Evolutionary conservation across 1,140 invertebrate species (phyloP).

Genomic region (Drosophila tani): DNA sequence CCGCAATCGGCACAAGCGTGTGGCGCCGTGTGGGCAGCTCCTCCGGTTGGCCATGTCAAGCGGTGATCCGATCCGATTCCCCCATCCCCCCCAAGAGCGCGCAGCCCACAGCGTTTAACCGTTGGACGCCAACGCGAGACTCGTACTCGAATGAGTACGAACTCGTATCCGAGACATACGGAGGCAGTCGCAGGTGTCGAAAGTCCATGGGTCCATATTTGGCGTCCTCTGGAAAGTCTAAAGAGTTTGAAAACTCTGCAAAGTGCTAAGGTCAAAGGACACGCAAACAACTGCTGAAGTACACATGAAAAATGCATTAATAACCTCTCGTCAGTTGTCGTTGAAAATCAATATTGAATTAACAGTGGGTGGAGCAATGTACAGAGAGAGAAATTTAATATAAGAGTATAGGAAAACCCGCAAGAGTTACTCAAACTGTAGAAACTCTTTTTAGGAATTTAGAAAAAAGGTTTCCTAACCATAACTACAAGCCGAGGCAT

Average conservation of each 20-base stretch:
- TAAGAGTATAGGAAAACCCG: background rate
- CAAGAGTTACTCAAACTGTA: too few species aligned
- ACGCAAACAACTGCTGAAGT: constrained; percentile 23
- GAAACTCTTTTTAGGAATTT: too few species aligned
- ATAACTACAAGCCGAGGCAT: background rate
- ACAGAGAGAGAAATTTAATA: background rate
- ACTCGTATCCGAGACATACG: background rate
- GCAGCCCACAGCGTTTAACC: constrained; percentile 9
- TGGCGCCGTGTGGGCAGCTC: constrained; percentile 21
- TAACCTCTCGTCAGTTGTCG: constrained; percentile 12
- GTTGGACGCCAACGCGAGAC: constrained; percentile 38
- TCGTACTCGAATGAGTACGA: background rate
- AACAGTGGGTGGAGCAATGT: background rate
- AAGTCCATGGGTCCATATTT: constrained; percentile 2
- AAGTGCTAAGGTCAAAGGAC: constrained; percentile 16
- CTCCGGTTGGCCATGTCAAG: constrained; percentile 19
- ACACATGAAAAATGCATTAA: constrained; percentile 56
- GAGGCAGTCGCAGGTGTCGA: constrained; percentile 13
- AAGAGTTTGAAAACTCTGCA: background rate
- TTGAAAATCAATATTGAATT: constrained; percentile 46
- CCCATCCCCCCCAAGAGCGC: background rate
- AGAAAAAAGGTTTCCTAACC: too few species aligned
- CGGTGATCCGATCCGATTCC: constrained; percentile 11
- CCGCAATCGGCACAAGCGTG: constrained; percentile 24
- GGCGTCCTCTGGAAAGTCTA: background rate